Conservation (phyloP, 2,113 vertebrate genomes). For the Pardalotus punctatus region DNA sequence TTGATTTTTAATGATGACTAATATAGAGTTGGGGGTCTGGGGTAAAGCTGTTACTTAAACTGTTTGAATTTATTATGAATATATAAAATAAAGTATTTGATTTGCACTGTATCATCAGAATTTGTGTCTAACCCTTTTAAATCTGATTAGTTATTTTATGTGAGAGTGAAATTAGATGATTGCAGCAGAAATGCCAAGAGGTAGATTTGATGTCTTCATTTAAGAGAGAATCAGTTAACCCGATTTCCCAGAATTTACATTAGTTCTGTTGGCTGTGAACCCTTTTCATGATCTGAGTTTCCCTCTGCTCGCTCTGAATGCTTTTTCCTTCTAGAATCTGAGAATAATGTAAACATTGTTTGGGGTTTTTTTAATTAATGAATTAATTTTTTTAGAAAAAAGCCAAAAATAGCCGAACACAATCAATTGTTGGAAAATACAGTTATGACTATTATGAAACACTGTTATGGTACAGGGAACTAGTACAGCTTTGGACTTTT, state of each 20-base stretch:
- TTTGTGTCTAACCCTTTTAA: background rate
- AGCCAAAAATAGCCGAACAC: background rate
- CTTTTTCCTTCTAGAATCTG: background rate
- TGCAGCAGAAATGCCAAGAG: background rate
- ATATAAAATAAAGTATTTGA: background rate
- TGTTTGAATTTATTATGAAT: background rate
- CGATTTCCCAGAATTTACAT: background rate
- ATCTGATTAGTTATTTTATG: background rate
- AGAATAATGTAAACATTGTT: background rate
- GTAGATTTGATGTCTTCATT: background rate
- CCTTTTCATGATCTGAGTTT: background rate
- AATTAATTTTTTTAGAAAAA: background rate
- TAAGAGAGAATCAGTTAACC: background rate
- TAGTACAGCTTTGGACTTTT: background rate
- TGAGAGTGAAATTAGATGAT: background rate
- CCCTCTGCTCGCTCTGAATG: background rate
- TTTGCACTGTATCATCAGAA: background rate
- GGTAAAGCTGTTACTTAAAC: background rate
- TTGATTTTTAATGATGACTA: background rate
- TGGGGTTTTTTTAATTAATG: background rate
- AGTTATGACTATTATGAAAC: background rate
- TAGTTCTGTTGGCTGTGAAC: background rate
- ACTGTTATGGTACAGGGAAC: background rate
- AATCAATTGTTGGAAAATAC: background rate
- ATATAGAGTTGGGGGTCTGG: background rate